Evolutionary conservation across 2,797 vertebrate genomes (phyloP).

Genomic region (Urosaurus nigricauda): DNA sequence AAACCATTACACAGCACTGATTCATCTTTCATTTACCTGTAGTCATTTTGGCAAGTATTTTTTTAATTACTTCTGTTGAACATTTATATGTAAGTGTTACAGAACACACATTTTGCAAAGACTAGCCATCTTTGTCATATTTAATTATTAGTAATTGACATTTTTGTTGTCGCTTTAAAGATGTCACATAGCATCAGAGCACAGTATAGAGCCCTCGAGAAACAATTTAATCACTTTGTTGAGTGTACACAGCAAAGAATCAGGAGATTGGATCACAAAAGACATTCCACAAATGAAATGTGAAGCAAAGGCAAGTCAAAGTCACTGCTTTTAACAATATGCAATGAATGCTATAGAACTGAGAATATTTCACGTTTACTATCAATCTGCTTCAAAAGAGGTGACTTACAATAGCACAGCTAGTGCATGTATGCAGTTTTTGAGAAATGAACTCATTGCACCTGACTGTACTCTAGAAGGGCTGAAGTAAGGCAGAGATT

Average conservation of each 20-base stretch:
- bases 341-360: neutral
- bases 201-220: slow-evolving; percentile 14
- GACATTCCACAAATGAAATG: neutral
- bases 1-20: too few species aligned
- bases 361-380: neutral
- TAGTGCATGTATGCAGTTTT: neutral
- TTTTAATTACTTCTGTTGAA: neutral
- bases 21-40: too few species aligned
- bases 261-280: neutral
- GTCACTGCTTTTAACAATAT: neutral
- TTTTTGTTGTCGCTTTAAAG: neutral
- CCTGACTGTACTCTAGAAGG: neutral
- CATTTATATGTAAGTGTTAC: neutral
- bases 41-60: neutral
- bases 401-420: neutral
- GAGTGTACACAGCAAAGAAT: neutral
- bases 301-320: neutral
- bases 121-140: neutral
- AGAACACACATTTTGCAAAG: neutral
- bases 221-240: neutral
- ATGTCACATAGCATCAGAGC: neutral
- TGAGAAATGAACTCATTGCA: neutral
- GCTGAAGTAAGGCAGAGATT: neutral
- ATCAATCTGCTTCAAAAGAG: neutral
- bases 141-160: neutral